Conservation (phyloP, 2,888 invertebrate genomes). For the Lottia scabra region DNA sequence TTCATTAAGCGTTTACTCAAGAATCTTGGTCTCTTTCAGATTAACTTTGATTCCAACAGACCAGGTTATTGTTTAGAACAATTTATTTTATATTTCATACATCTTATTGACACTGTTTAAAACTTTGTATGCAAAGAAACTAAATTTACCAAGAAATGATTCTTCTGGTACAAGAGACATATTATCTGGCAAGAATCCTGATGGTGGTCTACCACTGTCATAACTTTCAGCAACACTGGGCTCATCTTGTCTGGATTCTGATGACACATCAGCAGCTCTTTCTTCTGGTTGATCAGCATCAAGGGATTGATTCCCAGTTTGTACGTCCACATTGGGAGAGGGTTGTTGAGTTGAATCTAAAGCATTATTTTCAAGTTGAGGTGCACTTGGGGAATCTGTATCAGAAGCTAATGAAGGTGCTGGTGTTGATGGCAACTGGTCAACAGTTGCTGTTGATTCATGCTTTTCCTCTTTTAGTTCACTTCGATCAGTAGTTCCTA, state of each 20-base stretch:
- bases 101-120: too few species aligned
- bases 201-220: slow-evolving; percentile 49
- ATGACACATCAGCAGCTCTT: not conserved
- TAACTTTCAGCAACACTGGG: slow-evolving; percentile 39
- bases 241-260: slow-evolving; percentile 22
- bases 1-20: slow-evolving; percentile 10
- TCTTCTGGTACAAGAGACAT: slow-evolving; percentile 44
- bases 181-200: slow-evolving; percentile 36
- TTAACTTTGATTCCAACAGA: too few species aligned
- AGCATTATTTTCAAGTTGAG: slow-evolving; percentile 11
- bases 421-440: not conserved
- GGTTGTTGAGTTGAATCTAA: not conserved
- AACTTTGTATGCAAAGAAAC: too few species aligned
- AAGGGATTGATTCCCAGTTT: not conserved
- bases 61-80: not conserved
- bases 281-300: slow-evolving; percentile 8
- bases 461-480: not conserved
- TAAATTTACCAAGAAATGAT: too few species aligned
- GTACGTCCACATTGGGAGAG: not conserved
- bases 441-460: not conserved
- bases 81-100: too few species aligned
- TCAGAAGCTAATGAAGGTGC: not conserved
- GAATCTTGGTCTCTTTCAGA: not conserved
- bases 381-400: not conserved
- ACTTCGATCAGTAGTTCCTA: not conserved